phyloP scores from a whole-genome alignment of 2,888 invertebrate species.

The Apodemia zela region DNA sequence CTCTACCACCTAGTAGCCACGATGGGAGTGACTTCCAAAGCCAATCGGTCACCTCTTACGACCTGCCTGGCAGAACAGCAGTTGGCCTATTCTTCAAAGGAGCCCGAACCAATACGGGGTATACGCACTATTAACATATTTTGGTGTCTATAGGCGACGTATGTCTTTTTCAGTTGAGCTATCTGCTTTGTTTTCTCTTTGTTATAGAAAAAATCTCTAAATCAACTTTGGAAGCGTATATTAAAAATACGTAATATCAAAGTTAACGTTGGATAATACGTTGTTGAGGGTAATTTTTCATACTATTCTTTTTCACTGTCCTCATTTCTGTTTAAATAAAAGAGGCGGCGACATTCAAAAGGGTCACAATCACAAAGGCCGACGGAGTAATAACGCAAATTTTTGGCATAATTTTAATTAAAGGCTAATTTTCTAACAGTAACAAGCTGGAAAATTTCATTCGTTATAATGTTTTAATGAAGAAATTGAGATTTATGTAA shows the following conservation, averaged over 20 bases:
- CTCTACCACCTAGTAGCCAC: no score
- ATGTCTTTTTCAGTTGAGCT: no score
- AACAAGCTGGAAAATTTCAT: constrained; percentile 52
- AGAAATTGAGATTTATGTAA: constrained; percentile 5
- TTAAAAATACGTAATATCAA: constrained; percentile 9
- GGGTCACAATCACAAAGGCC: constrained; percentile 62
- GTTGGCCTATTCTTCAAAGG: no score
- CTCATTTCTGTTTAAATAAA: constrained; percentile 53
- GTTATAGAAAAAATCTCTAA: background rate
- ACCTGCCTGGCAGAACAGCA: no score
- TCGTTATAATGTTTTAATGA: constrained; percentile 28
- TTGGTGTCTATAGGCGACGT: no score
- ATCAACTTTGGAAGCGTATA: background rate
- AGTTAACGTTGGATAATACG: constrained; percentile 5
- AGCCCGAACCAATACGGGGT: no score
- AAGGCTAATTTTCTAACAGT: constrained; percentile 64
- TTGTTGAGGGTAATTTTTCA: constrained; percentile 35
- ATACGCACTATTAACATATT: no score
- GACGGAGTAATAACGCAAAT: constrained; percentile 58
- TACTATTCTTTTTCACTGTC: constrained; percentile 34
- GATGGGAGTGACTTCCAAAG: no score
- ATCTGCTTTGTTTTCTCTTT: no score
- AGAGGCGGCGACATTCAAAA: constrained; percentile 46
- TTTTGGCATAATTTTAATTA: constrained; percentile 70
- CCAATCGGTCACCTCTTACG: no score